phyloP scores from a whole-genome alignment of 2,797 vertebrate genomes.

The Chanos chanos region DNA sequence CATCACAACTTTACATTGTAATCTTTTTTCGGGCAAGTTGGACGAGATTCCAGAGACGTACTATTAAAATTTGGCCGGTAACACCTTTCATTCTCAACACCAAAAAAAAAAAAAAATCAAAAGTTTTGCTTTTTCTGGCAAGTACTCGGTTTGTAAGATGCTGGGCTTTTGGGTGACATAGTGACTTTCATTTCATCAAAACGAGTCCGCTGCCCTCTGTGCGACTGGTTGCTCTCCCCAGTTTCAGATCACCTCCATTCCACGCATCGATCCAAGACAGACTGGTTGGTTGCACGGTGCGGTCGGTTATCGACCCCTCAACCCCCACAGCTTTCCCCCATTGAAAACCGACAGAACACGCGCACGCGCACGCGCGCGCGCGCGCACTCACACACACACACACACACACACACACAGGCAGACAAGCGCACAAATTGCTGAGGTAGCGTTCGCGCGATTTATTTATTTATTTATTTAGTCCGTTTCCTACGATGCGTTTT shows the following conservation, averaged over 20 bases:
- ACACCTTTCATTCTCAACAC: too few species aligned
- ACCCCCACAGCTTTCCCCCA: conserved; percentile 39
- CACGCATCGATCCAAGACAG: conserved; percentile 42
- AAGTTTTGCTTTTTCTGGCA: too few species aligned
- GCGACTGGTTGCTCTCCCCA: conserved; percentile 41
- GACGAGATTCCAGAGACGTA: too few species aligned
- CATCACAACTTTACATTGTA: too few species aligned
- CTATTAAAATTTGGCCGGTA: too few species aligned
- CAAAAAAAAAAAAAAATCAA: too few species aligned
- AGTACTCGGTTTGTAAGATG: too few species aligned
- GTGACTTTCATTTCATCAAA: conserved; percentile 30
- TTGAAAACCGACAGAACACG: conserved; percentile 27
- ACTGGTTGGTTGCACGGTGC: conserved; percentile 48
- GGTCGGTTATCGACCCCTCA: conserved; percentile 46
- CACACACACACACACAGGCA: too few species aligned
- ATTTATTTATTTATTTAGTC: conserved; percentile 27
- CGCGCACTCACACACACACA: not conserved
- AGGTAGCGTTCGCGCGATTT: conserved; percentile 25
- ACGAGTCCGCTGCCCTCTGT: conserved; percentile 32
- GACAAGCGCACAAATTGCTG: conserved; percentile 13
- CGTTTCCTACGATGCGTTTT: too few species aligned
- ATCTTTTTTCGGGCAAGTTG: too few species aligned
- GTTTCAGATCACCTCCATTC: conserved; percentile 46
- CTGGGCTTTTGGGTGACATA: conserved; percentile 25
- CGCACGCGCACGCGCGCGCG: not conserved